Conservation (phyloP, 2,113 vertebrate species). For the Xenopus laevis region DNA sequence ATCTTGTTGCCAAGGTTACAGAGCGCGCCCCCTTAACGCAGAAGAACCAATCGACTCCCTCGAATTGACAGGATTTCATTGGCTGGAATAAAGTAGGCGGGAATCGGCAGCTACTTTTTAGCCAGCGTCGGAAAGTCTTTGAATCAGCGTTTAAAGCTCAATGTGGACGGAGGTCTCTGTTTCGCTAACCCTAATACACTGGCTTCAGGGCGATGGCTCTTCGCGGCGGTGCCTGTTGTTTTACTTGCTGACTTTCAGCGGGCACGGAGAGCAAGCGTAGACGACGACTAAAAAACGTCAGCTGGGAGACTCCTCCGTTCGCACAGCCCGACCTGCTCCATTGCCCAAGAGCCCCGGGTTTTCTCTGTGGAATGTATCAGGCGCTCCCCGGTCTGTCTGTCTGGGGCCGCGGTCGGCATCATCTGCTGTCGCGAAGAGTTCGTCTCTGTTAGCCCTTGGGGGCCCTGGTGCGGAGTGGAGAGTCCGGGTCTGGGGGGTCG, state of each 20-base stretch:
- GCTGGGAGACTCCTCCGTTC: constrained; percentile 43
- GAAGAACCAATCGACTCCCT: too few relatives aligned
- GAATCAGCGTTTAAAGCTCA: too few relatives aligned
- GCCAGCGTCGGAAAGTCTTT: too few relatives aligned
- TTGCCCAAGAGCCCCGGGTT: constrained; percentile 6
- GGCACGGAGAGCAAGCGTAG: constrained; percentile 29
- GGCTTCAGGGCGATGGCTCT: background rate
- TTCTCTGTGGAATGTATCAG: background rate
- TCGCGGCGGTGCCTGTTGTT: constrained; percentile 54
- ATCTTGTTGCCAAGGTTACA: too few relatives aligned
- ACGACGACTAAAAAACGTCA: constrained; percentile 46
- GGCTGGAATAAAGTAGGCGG: too few relatives aligned
- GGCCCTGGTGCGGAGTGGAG: background rate
- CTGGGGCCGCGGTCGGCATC: constrained; percentile 57
- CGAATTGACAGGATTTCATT: too few relatives aligned
- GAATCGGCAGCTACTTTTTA: too few relatives aligned
- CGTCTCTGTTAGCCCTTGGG: constrained; percentile 65
- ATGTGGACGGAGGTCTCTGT: too few relatives aligned
- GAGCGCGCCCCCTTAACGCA: too few relatives aligned
- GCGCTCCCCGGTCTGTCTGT: constrained; percentile 16
- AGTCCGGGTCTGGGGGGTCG: constrained; percentile 25
- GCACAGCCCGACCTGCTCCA: background rate
- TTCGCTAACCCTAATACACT: too few relatives aligned
- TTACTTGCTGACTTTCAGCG: constrained; percentile 71
- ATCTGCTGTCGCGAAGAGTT: constrained; percentile 66